A percentile compares a stretch with the other conserved stretches of the same genome.
Evolutionary conservation across 2,797 vertebrate genomes (phyloP).

Genomic region (Malurus leucopterus): DNA sequence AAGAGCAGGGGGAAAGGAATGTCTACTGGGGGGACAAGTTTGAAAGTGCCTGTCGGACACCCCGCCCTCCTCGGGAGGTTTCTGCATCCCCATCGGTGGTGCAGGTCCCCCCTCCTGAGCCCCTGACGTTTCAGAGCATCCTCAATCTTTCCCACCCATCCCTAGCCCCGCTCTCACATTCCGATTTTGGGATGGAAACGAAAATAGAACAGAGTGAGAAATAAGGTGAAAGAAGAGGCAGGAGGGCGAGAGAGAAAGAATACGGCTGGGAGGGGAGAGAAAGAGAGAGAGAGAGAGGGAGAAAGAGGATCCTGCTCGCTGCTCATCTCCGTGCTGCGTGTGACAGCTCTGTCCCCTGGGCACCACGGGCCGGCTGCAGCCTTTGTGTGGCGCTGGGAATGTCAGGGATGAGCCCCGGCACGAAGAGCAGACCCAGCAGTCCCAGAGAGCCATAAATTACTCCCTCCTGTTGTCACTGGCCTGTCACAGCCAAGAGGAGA

Average conservation of each 20-base stretch:
- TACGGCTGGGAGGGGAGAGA: not conserved
- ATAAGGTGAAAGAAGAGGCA: not conserved
- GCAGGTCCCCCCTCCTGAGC: not conserved
- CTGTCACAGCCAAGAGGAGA: not conserved
- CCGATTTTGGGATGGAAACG: not conserved
- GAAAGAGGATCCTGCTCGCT: not conserved
- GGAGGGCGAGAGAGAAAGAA: not conserved
- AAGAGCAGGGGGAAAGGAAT: not conserved
- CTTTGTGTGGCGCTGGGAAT: constrained; percentile 53
- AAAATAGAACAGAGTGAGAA: fast-evolving
- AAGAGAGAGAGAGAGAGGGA: not conserved
- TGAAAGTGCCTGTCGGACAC: not conserved
- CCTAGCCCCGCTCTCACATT: not conserved
- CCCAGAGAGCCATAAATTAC: constrained; percentile 48
- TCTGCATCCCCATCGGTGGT: not conserved
- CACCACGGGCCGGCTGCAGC: not conserved
- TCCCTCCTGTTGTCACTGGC: constrained; percentile 21
- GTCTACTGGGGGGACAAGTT: not conserved
- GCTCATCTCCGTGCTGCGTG: not conserved
- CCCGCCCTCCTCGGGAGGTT: not conserved
- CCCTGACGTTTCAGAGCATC: not conserved
- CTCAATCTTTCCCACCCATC: not conserved
- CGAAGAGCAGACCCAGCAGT: not conserved
- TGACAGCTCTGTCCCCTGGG: constrained; percentile 47
- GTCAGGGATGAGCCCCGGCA: not conserved